Percentiles rank a stretch among this genome's conserved stretches.
phyloP scores from a whole-genome alignment of 2,797 vertebrate species.

The Sylvia borin region DNA sequence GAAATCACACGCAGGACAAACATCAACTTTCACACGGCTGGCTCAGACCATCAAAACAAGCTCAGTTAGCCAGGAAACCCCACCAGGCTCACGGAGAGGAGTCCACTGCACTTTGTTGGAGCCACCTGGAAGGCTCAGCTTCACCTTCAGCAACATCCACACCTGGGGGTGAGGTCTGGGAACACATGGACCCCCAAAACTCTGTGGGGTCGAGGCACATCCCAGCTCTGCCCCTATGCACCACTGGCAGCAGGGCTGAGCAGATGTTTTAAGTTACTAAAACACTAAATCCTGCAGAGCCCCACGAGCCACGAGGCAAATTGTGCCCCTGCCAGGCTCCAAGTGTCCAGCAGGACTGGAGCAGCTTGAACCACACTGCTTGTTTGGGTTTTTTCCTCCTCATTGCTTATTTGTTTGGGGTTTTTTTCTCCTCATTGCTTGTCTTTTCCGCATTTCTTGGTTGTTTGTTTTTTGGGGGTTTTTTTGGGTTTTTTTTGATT shows the following conservation, averaged over 20 bases:
- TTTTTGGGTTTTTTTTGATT: neutral
- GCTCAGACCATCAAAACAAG: neutral
- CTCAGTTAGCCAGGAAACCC: neutral
- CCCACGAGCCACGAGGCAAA: neutral
- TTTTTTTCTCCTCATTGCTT: neutral
- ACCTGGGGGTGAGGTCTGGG: neutral
- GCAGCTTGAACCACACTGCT: neutral
- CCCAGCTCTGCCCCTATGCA: neutral
- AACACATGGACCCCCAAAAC: neutral
- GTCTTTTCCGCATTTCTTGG: neutral
- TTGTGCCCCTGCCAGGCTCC: neutral
- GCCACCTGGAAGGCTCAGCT: neutral
- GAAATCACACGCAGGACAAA: slow-evolving; percentile 11
- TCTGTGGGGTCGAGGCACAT: rapidly evolving
- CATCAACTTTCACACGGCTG: neutral
- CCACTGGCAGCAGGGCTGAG: rapidly evolving
- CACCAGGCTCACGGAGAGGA: neutral
- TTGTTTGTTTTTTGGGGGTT: no score
- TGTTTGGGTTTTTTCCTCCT: neutral
- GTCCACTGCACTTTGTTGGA: rapidly evolving
- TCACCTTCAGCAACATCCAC: neutral
- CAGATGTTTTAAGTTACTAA: neutral
- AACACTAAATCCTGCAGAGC: neutral
- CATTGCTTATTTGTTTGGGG: neutral
- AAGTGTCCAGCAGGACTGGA: rapidly evolving